Percentiles rank a stretch among this genome's conserved stretches.
phyloP scores from a whole-genome alignment of 2,797 vertebrate genomes.

The Novumbra hubbsi region DNA sequence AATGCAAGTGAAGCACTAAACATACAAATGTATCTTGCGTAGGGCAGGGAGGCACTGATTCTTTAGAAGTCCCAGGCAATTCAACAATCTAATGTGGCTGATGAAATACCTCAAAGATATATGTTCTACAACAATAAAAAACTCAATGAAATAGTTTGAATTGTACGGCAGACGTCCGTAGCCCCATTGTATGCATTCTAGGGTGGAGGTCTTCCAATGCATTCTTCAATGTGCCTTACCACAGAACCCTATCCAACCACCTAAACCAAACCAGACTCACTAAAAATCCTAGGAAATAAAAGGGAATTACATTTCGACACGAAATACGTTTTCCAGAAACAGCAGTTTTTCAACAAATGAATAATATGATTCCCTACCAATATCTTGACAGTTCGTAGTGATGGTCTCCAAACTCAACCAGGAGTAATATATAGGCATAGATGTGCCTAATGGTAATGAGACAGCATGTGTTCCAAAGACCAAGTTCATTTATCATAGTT shows the following conservation, averaged over 20 bases:
- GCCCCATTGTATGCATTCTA: conserved; percentile 70
- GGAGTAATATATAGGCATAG: background rate
- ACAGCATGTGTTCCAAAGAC: conserved; percentile 19
- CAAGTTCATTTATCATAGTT: conserved; percentile 9
- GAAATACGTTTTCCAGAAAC: conserved; percentile 16
- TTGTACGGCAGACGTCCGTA: conserved; percentile 66
- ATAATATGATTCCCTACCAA: background rate
- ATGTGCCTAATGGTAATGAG: background rate
- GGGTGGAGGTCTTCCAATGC: conserved; percentile 70
- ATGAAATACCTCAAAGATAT: conserved; percentile 36
- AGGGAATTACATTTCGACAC: conserved; percentile 31
- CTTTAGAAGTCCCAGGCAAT: background rate
- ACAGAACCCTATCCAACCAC: conserved; percentile 72
- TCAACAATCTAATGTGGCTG: background rate
- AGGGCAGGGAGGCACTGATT: background rate
- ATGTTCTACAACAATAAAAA: conserved; percentile 35
- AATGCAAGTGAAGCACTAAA: conserved; percentile 10
- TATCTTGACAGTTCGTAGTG: conserved; percentile 13
- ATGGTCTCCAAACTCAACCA: conserved; percentile 14
- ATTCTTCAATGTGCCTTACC: conserved; percentile 64
- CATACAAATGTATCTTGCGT: conserved; percentile 14
- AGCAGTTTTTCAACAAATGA: conserved; percentile 9
- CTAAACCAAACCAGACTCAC: conserved; percentile 72
- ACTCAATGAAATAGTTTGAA: conserved; percentile 66
- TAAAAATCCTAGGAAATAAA: conserved; percentile 52